Evolutionary conservation across 2,797 vertebrate species (phyloP), one percentile per base, ranked within the genome.

Genomic region (Echeneis naucrates): DNA sequence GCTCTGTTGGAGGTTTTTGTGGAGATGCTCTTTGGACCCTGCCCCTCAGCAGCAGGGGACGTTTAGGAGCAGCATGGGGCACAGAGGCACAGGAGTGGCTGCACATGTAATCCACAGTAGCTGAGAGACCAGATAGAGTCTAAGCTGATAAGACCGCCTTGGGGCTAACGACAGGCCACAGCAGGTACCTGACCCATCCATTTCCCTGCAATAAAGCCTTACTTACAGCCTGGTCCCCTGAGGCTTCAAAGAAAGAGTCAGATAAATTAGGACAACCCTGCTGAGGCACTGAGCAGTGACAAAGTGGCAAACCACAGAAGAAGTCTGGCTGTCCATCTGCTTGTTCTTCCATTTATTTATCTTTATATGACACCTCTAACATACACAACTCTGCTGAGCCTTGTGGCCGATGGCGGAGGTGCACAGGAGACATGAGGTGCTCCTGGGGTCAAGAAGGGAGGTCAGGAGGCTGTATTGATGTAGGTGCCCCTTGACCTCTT

Each of bases 121-220:
- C 71, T 71, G 44, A 80, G 79, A 82, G 65, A 65, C 54, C 78
- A 83, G 81, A 84, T 82, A 86, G 84, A 86, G 54, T 72, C 66
- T 38, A 71, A 84, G 16, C 77, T 91, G 92, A 93, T 93, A 92
- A 91, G 72, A 68, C 83, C 44, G 83, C 87, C 85, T 87, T 72
- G 30, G 69, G 87, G 83, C 90, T 92, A 93, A 90, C 77, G 81
- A 92, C 85, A 76, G 88, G 85, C 91, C 92, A 88, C 90, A 85
- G 83, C 92, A 91, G 89, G 92, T 83, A 89, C 78, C 90, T 78
- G 82, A 92, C 87, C 91, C 85, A 79, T 93, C 90, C 85, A 85
- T 92, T 93, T 92, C 87, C 89, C 87, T 78, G 83, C 87, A 88
- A 91, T 94, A 93, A 95, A 94, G 85, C 77, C 83, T 45, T 61